Evolutionary conservation across 2,113 vertebrate species (phyloP).

Genomic region (Eclectus roratus): DNA sequence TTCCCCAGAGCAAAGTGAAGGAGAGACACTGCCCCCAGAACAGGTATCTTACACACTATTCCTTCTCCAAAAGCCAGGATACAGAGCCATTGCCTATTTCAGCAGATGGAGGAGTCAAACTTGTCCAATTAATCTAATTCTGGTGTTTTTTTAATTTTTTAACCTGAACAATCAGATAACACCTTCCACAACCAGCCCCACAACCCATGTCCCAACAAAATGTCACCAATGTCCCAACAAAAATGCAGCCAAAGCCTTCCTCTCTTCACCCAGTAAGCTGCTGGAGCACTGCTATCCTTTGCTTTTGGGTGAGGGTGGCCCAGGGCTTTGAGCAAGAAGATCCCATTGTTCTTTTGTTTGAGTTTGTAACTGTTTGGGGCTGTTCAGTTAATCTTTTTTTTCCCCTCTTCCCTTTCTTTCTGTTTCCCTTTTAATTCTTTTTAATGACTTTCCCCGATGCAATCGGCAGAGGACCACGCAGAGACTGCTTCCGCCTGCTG

Average conservation of each 20-base stretch:
- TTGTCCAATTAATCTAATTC: not conserved
- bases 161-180: not conserved
- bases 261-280: not conserved
- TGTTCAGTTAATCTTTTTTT: not conserved
- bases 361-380: slow-evolving; percentile 45
- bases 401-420: not conserved
- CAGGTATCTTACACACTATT: not conserved
- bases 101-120: not conserved
- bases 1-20: not conserved
- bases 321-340: slow-evolving; percentile 1
- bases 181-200: not conserved
- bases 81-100: not conserved
- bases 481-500: slow-evolving; percentile 60
- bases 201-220: too few species aligned
- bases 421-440: slow-evolving; percentile 65
- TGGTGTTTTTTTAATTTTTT: not conserved
- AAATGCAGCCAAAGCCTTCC: not conserved
- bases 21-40: not conserved
- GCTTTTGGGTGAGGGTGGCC: not conserved
- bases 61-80: not conserved
- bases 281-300: not conserved
- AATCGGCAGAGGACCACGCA: slow-evolving; percentile 46
- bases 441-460: slow-evolving; percentile 46
- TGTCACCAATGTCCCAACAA: not conserved
- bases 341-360: slow-evolving; percentile 42